Percentiles rank a stretch among this genome's conserved stretches.
These are phyloP conservation scores for Heliconius charithonia DNA, from an alignment of 2,888 invertebrate genomes.

Conservation along the genomic window DNA sequence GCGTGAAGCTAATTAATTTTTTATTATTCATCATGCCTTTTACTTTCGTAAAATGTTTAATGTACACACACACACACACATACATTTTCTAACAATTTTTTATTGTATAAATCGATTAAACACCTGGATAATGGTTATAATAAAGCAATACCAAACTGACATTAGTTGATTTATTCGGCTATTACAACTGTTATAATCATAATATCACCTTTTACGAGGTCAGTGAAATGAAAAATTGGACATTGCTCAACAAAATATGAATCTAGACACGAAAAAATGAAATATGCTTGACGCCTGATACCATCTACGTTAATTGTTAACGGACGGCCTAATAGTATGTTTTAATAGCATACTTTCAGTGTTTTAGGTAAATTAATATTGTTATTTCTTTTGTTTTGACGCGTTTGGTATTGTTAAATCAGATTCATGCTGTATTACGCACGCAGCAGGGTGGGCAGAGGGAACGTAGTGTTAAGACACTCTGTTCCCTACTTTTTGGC, in stretches of 20 bases:
- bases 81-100: neutral
- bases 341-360: slow-evolving; percentile 19
- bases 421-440: too few species aligned
- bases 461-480: too few species aligned
- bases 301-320: slow-evolving; percentile 73
- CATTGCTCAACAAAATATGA: slow-evolving; percentile 31
- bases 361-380: slow-evolving; percentile 23
- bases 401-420: neutral
- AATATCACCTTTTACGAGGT: slow-evolving; percentile 29
- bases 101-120: neutral
- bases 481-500: too few species aligned
- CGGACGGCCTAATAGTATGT: slow-evolving; percentile 51
- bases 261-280: slow-evolving; percentile 56
- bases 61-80: too few species aligned
- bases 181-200: slow-evolving; percentile 27
- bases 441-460: too few species aligned
- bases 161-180: slow-evolving; percentile 16
- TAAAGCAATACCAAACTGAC: neutral
- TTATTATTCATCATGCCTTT: too few species aligned
- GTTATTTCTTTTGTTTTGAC: slow-evolving; percentile 14
- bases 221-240: slow-evolving; percentile 35
- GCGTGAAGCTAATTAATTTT: too few species aligned
- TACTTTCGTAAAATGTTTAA: too few species aligned
- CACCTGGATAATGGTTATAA: neutral
- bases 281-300: slow-evolving; percentile 62